Percentiles rank a stretch among this genome's conserved stretches.
phyloP scores from a whole-genome alignment of 2,113 vertebrate species.

The Salvelinus alpinus region DNA sequence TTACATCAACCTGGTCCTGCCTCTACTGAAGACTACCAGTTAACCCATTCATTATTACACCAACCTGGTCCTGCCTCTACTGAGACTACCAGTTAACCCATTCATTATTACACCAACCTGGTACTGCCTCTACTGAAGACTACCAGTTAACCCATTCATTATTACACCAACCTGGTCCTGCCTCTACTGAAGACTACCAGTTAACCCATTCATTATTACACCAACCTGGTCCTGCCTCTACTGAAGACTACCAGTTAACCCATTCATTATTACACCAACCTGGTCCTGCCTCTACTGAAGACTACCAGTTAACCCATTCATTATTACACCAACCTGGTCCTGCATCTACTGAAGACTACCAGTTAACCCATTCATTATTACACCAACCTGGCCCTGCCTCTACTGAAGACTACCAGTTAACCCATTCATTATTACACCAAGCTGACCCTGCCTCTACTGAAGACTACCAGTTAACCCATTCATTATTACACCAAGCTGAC shows the following conservation, averaged over 20 bases:
- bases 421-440: no score
- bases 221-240: neutral
- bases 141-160: slow-evolving; percentile 17
- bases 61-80: neutral
- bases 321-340: slow-evolving; percentile 13
- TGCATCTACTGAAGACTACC: slow-evolving; percentile 10
- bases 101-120: no score
- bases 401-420: no score
- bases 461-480: slow-evolving; percentile 16
- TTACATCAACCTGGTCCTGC: neutral
- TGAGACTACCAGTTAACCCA: no score
- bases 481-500: neutral
- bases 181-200: slow-evolving; percentile 18
- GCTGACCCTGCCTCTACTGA: neutral
- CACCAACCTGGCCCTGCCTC: neutral
- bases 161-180: slow-evolving; percentile 6
- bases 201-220: slow-evolving; percentile 29
- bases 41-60: no score
- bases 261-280: no score
- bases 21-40: slow-evolving; percentile 9
- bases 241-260: no score
- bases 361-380: slow-evolving; percentile 27
- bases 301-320: slow-evolving; percentile 13
- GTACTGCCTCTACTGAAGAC: neutral
- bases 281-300: neutral